A percentile compares a stretch with the other conserved stretches of the same genome.
Conservation (phyloP, 1,140 invertebrate species). For the Metopolophium dirhodum region DNA sequence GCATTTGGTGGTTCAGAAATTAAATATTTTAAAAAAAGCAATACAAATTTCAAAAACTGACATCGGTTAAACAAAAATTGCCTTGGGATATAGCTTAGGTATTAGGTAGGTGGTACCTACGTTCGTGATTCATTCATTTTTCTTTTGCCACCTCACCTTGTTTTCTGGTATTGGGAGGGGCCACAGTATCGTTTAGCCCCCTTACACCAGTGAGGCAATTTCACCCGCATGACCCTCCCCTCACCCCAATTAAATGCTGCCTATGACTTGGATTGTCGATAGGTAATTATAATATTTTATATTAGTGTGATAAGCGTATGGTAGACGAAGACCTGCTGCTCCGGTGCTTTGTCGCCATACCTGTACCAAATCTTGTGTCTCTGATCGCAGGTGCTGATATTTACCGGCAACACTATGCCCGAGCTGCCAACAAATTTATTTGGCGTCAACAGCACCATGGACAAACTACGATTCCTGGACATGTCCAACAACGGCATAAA, state of each 20-base stretch:
- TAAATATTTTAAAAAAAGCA: background rate
- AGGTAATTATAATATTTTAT: background rate
- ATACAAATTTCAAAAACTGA: background rate
- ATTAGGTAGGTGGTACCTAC: background rate
- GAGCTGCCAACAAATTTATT: slow-evolving; percentile 77
- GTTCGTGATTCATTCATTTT: background rate
- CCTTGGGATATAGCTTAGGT: background rate
- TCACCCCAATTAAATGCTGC: background rate
- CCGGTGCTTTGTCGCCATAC: background rate
- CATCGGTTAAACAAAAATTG: background rate
- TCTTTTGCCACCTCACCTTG: background rate
- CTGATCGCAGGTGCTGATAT: slow-evolving; percentile 71
- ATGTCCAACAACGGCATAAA: slow-evolving; percentile 80
- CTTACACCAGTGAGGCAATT: background rate
- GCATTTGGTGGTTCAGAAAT: background rate
- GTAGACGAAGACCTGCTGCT: background rate
- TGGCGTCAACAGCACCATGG: slow-evolving; percentile 68
- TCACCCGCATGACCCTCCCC: background rate
- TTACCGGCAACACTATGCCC: slow-evolving; percentile 74
- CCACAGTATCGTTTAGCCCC: too few species aligned
- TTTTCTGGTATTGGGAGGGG: background rate
- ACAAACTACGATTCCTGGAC: slow-evolving; percentile 73
- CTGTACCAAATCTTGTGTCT: background rate
- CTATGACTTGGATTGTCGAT: background rate
- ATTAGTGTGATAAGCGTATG: background rate